Evolutionary conservation across 2,888 invertebrate species (phyloP), one percentile per base, ranked within the genome.

Genomic region (Amphiduros pacificus): DNA sequence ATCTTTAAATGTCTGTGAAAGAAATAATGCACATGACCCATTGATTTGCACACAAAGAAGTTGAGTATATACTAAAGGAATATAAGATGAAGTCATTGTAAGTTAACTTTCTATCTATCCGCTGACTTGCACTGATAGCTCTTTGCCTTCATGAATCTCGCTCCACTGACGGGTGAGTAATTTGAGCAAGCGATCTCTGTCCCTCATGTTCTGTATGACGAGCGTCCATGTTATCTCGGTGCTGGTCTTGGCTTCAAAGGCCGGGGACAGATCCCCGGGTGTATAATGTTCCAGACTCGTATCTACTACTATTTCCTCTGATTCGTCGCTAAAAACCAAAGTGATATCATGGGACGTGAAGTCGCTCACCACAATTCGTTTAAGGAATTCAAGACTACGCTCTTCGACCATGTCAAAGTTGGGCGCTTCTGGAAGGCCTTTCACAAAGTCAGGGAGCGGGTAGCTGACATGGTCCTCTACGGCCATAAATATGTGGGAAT

Each of bases 381-480:
- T 75, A 41, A 80, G 66, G 59, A 72, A 72, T 60, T 76, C 76
- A 22, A 79, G 66, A 31, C 72, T 72, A 4, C 73, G 73, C 17
- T 74, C 71, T 40, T 78, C 75, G 1, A 71, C 55, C 5, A 80
- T 70, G 26, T 71, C 66, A 49, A 76, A 74, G 36, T 75, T 68
- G 0, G 77, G 76, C 14, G 73, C 73, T 36, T 73, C 74, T 5
- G 80, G 80, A 5, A 77, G 65, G 11, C 75, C 75, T n/a, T 75
- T 65, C 6, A 74, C 76, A 70, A 79, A 80, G 48, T 78, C 78
- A 4, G 80, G 79, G n/a, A 80, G 63, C 0, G 81, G 81, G 59
- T 80, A 80, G 61, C 75, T 78, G 32, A 78, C 78, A 29, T 75
- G 61, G 68, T 80, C 79, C 56, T 80, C 81, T 44, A 66, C 66